These are phyloP conservation scores for Arctopsyche grandis DNA, from an alignment of 1,140 invertebrate genomes.

Conservation along the genomic window DNA sequence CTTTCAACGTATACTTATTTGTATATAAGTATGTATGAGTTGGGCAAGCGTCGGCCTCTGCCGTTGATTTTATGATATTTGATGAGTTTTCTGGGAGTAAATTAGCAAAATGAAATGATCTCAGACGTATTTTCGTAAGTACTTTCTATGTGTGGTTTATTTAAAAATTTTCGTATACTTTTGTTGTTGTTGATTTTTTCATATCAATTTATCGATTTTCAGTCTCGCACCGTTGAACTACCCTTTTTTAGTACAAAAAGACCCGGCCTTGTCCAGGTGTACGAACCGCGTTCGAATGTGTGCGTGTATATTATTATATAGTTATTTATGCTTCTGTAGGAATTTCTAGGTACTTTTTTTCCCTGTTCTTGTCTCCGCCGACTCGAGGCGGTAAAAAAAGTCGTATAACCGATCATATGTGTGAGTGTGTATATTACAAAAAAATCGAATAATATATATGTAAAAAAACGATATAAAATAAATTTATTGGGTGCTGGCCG, in stretches of 20 bases:
- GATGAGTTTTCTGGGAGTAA: no score
- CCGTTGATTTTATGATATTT: no score
- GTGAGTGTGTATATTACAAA: background rate
- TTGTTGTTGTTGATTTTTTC: no score
- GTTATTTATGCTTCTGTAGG: conserved; percentile 45
- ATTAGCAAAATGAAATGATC: no score
- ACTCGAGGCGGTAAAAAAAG: conserved; percentile 38
- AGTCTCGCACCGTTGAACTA: no score
- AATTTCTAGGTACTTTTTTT: conserved; percentile 42
- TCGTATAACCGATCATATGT: conserved; percentile 21
- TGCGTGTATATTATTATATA: conserved; percentile 39
- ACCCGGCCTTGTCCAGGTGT: conserved; percentile 39
- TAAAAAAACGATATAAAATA: conserved; percentile 39
- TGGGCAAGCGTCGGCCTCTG: no score
- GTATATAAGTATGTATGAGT: no score
- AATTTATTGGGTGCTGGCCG: conserved; percentile 45
- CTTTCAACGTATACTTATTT: no score
- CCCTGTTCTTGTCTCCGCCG: conserved; percentile 22
- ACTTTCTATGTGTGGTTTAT: no score
- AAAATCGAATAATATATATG: conserved; percentile 19
- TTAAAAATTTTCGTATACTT: no score
- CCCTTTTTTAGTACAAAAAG: conserved; percentile 25
- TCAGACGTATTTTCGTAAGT: no score
- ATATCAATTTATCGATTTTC: no score
- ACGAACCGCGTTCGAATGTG: conserved; percentile 11